These are phyloP conservation scores for Aporophyla lueneburgensis DNA, from an alignment of 2,888 invertebrate genomes.

Conservation along the genomic window DNA sequence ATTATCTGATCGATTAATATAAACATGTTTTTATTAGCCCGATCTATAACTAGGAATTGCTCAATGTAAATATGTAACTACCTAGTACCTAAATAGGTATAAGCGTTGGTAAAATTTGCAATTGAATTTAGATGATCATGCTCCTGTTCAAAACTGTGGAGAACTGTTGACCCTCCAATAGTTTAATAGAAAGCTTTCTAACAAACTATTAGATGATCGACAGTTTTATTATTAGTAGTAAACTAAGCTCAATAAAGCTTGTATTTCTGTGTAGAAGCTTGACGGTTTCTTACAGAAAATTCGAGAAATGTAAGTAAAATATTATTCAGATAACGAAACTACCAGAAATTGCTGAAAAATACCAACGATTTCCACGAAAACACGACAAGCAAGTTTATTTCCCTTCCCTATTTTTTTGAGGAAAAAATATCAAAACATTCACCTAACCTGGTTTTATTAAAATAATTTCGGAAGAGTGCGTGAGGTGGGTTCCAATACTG, in stretches of 20 bases:
- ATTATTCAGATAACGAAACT: constrained; percentile 4
- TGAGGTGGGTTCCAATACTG: constrained; percentile 84
- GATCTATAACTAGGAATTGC: not conserved
- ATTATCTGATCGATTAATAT: constrained; percentile 23
- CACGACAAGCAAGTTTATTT: constrained; percentile 63
- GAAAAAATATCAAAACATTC: constrained; percentile 83
- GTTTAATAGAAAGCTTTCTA: not conserved
- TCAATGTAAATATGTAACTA: no score
- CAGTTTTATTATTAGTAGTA: no score
- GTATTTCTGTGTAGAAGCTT: not conserved
- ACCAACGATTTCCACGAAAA: constrained; percentile 28
- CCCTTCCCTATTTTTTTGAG: constrained; percentile 66
- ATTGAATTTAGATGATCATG: not conserved
- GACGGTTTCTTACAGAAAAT: not conserved
- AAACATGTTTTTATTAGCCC: constrained; percentile 9
- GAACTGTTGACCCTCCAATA: not conserved
- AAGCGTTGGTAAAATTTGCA: not conserved
- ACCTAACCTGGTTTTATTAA: constrained; percentile 88
- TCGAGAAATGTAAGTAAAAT: not conserved
- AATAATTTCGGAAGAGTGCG: constrained; percentile 89
- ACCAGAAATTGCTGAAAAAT: constrained; percentile 31
- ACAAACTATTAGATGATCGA: no score
- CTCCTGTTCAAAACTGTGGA: not conserved
- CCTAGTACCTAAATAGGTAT: no score
- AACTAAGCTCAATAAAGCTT: not conserved